Conservation (phyloP, 2,797 vertebrate genomes). For the Onychomys arenicola region DNA sequence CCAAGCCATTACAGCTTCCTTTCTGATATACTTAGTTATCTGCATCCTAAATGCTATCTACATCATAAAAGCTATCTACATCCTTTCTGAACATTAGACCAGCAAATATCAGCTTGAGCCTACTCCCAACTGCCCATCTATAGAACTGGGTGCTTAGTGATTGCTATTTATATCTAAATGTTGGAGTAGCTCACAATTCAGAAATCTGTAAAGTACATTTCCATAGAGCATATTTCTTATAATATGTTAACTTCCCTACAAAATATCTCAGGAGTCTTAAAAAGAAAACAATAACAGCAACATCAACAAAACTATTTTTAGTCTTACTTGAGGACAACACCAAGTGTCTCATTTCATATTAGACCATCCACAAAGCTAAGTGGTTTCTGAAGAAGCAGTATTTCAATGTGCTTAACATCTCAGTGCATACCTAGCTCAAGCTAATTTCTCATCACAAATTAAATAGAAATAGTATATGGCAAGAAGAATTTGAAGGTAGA, state of each 20-base stretch:
- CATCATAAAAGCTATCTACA: neutral
- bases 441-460: neutral
- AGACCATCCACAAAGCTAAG: conserved; percentile 12
- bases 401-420: conserved; percentile 24
- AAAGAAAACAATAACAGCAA: neutral
- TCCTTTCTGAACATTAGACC: neutral
- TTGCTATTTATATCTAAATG: conserved; percentile 43
- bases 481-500: conserved; percentile 22
- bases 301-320: neutral
- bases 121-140: neutral
- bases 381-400: conserved; percentile 26
- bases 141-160: conserved; percentile 1
- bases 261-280: conserved; percentile 4
- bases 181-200: conserved; percentile 17
- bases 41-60: neutral
- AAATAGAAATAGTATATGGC: neutral
- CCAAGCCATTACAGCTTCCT: neutral
- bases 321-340: neutral
- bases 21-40: neutral
- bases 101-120: neutral
- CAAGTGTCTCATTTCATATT: conserved; percentile 24
- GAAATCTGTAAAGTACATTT: conserved; percentile 10
- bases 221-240: conserved; percentile 16
- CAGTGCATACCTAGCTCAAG: neutral
- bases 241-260: neutral